Evolutionary conservation across 2,888 invertebrate genomes (phyloP).

Genomic region (Drosophila macrospina): DNA sequence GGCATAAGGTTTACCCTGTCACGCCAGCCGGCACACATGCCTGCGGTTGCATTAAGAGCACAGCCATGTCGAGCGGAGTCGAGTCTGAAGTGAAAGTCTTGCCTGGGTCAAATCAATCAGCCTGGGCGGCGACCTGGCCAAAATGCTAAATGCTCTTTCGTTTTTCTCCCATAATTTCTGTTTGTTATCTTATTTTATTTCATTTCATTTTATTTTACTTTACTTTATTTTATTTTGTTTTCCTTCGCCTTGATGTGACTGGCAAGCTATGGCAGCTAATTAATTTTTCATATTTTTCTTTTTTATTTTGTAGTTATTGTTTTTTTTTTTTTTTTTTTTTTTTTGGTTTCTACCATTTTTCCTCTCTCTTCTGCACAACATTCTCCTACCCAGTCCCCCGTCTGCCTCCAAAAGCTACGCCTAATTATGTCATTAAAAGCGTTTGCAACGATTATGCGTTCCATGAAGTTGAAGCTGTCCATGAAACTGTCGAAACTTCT

Average conservation of each 20-base stretch:
- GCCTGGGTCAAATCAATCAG: slow-evolving; percentile 75
- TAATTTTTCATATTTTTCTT: slow-evolving; percentile 49
- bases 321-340: too few species aligned
- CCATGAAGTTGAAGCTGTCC: slow-evolving; percentile 31
- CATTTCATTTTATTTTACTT: not conserved
- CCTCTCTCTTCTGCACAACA: not conserved
- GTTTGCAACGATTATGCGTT: slow-evolving; percentile 55
- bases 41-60: slow-evolving; percentile 52
- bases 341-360: too few species aligned
- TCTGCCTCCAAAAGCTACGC: slow-evolving; percentile 42
- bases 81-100: slow-evolving; percentile 71
- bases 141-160: slow-evolving; percentile 54
- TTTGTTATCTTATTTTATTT: slow-evolving; percentile 6
- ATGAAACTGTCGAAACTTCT: slow-evolving; percentile 25
- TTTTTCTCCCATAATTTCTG: slow-evolving; percentile 19
- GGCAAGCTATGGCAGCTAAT: slow-evolving; percentile 56
- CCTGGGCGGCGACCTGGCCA: slow-evolving; percentile 72
- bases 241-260: slow-evolving; percentile 34
- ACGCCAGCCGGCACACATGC: slow-evolving; percentile 32
- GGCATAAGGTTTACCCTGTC: slow-evolving; percentile 25
- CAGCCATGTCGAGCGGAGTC: slow-evolving; percentile 2
- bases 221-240: slow-evolving; percentile 8
- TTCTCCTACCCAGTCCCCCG: slow-evolving; percentile 5
- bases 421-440: slow-evolving; percentile 77
- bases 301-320: too few species aligned